phyloP scores from a whole-genome alignment of 23 tunicate genomes.

The Trididemnum nubilum region DNA sequence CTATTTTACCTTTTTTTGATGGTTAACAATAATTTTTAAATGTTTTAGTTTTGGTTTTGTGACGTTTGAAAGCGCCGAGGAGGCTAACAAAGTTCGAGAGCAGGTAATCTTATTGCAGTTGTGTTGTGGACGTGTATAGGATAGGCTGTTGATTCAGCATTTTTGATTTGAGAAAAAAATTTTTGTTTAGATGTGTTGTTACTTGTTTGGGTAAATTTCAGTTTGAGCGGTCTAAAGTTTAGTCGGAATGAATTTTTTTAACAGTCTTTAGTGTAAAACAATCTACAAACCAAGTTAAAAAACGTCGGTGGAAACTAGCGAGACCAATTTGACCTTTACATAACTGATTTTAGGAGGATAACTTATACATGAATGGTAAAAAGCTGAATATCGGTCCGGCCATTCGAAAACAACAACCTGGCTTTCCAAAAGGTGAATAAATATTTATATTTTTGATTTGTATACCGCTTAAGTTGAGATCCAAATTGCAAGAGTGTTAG shows the following conservation, averaged over 20 bases:
- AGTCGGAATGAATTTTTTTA: too few species aligned
- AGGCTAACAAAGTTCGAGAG: slow-evolving; percentile 93
- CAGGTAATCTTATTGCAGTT: slow-evolving; percentile 41
- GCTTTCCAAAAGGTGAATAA: slow-evolving; percentile 82
- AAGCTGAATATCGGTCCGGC: slow-evolving; percentile 98
- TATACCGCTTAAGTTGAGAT: background rate
- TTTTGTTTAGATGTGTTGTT: background rate
- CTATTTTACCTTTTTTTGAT: too few species aligned
- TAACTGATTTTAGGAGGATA: slow-evolving; percentile 64
- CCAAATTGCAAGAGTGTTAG: too few species aligned
- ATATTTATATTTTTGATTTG: background rate
- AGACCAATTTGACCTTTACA: too few species aligned
- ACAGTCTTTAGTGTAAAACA: too few species aligned
- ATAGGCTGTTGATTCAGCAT: background rate
- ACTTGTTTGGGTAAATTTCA: background rate
- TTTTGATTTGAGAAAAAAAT: background rate
- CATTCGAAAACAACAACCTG: slow-evolving; percentile 88
- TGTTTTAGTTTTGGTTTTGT: slow-evolving; percentile 92
- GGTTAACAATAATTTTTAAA: too few species aligned
- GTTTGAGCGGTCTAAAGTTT: background rate
- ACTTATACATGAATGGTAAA: slow-evolving; percentile 83
- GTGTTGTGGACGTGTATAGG: background rate
- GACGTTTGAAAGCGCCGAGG: slow-evolving; percentile 89
- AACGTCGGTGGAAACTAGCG: too few species aligned
- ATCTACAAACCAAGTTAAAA: too few species aligned